These are phyloP conservation scores for Aphelinus atriplicis DNA, from an alignment of 1,140 invertebrate genomes.

Conservation along the genomic window DNA sequence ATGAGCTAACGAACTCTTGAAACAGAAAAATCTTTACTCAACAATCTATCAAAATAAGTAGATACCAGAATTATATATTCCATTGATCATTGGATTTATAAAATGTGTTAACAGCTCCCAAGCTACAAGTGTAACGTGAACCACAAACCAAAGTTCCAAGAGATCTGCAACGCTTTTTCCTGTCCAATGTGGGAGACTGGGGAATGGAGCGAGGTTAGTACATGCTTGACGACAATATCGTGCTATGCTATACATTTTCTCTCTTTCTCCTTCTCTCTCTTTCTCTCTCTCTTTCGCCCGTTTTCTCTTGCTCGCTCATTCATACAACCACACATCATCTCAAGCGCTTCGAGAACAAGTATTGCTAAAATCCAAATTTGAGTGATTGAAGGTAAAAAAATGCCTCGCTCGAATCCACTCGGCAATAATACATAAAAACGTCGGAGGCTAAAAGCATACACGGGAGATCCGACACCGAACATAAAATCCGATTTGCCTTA, in stretches of 20 bases:
- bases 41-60: too few relatives aligned
- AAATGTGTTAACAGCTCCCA: slow-evolving; percentile 66
- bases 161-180: slow-evolving; percentile 82
- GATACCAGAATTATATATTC: too few relatives aligned
- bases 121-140: slow-evolving; percentile 77
- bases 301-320: too few relatives aligned
- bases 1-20: too few relatives aligned
- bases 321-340: too few relatives aligned
- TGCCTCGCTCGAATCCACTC: not conserved
- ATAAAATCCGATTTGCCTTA: slow-evolving; percentile 21
- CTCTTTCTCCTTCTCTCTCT: too few relatives aligned
- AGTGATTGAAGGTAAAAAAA: too few relatives aligned
- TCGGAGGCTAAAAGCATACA: not conserved
- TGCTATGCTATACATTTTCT: not conserved
- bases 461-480: not conserved
- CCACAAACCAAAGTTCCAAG: slow-evolving; percentile 79
- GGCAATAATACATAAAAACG: not conserved
- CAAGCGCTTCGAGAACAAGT: too few relatives aligned
- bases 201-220: slow-evolving; percentile 87
- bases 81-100: too few relatives aligned
- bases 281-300: too few relatives aligned
- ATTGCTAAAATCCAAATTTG: too few relatives aligned
- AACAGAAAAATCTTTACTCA: too few relatives aligned
- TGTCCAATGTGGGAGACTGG: slow-evolving; percentile 87
- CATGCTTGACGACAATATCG: not conserved